Evolutionary conservation across 2,797 vertebrate genomes (phyloP), one percentile per base, ranked within the genome.

Genomic region (Monodelphis domestica): DNA sequence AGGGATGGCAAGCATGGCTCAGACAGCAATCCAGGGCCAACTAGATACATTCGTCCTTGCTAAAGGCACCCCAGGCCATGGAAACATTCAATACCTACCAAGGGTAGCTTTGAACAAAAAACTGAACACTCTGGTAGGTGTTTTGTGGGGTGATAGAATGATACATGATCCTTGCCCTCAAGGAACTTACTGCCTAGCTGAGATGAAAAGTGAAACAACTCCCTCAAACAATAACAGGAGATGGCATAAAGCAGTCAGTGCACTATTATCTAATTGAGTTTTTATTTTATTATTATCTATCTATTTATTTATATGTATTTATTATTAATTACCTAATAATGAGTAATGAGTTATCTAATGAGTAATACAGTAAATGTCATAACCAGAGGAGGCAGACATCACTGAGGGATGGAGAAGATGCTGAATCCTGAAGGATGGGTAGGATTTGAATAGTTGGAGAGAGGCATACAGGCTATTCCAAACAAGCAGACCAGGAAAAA

Each of bases 1-100:
- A 97, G 94, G 94, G 57, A 63, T n/a, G 57, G 95, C 94, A 94
- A 95, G 94, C 87, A 54, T 90, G 95, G 95, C 89, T 84, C 90
- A 54, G 91, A 97, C 96, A 93, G 95, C 96, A 95, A 93, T 91
- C 93, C 95, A 92, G n/a, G 38, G 96, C 90, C 70, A 95, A 95
- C 38, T 89, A 91, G 7, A 24, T 7, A 24, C n/a, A 45, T 78
- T 78, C 17, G 24, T 38, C 21, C 7, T 2, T 12, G 2, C 24
- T 38, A 84, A 50, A 50, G 38, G 50, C 17, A 45, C 70, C 70
- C 38, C 24, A 45, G 21, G 14, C 33, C n/a, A 1, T 70, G 59
- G 59, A 70, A 38, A 63, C 57, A n/a, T 63, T 63, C 30, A 63
- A 17, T 50, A 45, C 21, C 5, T 24, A 38, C n/a, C 21, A 10